These are phyloP conservation scores for Pararge aegeria DNA, from an alignment of 1,140 invertebrate genomes.

Conservation along the genomic window DNA sequence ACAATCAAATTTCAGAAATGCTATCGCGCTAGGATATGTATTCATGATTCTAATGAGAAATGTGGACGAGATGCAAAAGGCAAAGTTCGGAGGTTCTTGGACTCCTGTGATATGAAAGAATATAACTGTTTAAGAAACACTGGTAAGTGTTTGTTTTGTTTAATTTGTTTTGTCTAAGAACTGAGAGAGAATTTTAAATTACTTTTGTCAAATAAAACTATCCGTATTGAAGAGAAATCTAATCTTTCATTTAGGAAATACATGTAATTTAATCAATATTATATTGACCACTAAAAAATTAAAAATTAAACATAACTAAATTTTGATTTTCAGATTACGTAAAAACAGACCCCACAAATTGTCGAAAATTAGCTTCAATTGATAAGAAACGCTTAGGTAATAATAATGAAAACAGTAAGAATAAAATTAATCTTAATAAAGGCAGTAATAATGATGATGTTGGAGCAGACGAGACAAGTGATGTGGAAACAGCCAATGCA, in stretches of 20 bases:
- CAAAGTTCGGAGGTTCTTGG: conserved; percentile 49
- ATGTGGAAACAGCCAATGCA: neutral
- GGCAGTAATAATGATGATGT: neutral
- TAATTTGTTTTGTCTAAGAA: neutral
- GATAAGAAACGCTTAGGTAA: neutral
- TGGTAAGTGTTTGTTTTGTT: conserved; percentile 32
- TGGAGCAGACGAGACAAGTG: neutral
- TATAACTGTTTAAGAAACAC: conserved; percentile 53
- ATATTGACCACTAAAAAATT: too few species aligned
- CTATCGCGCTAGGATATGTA: conserved; percentile 52
- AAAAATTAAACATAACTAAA: too few species aligned
- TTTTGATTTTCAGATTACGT: conserved; percentile 40
- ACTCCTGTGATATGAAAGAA: conserved; percentile 60
- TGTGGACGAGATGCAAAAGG: conserved; percentile 46
- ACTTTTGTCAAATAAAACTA: too few species aligned
- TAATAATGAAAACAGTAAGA: neutral
- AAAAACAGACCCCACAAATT: conserved; percentile 29
- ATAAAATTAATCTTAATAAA: neutral
- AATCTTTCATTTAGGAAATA: too few species aligned
- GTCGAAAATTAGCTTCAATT: conserved; percentile 23
- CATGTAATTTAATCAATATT: too few species aligned
- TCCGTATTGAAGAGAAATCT: too few species aligned
- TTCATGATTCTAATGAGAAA: conserved; percentile 47
- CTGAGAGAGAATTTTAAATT: too few species aligned
- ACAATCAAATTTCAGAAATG: conserved; percentile 46